Conservation (phyloP, 2,888 invertebrate species). For the Drosophila longiperda region DNA sequence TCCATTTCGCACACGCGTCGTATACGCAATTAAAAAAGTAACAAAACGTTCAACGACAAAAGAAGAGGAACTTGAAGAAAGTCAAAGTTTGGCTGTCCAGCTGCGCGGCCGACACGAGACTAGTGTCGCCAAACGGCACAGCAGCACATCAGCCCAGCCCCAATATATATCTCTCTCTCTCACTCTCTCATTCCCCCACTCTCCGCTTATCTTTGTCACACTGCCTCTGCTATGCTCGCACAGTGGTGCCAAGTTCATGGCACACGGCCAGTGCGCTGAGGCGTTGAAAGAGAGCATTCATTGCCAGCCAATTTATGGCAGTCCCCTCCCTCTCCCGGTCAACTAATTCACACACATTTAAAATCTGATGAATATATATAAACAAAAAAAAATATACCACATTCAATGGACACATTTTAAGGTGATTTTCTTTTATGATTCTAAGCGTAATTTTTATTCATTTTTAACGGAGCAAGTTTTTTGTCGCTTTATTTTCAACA, state of each 20-base stretch:
- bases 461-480: slow-evolving; percentile 27
- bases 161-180: not conserved
- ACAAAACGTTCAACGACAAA: not conserved
- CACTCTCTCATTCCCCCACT: not conserved
- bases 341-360: slow-evolving; percentile 15
- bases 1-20: slow-evolving; percentile 54
- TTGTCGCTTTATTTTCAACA: slow-evolving; percentile 3
- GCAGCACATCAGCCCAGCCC: slow-evolving; percentile 49
- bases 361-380: slow-evolving; percentile 14
- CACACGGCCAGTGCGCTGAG: slow-evolving; percentile 45
- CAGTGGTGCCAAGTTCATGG: slow-evolving; percentile 70
- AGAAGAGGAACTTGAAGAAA: not conserved
- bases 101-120: slow-evolving; percentile 73
- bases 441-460: slow-evolving; percentile 15
- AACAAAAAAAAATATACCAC: slow-evolving; percentile 2
- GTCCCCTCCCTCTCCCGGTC: not conserved
- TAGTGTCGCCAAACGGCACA: slow-evolving; percentile 61
- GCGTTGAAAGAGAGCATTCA: slow-evolving; percentile 27
- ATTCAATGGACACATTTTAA: slow-evolving; percentile 32
- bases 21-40: slow-evolving; percentile 42
- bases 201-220: slow-evolving; percentile 17
- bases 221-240: slow-evolving; percentile 29
- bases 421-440: slow-evolving; percentile 33
- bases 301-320: slow-evolving; percentile 48
- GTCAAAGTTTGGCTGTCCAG: slow-evolving; percentile 66